These are phyloP conservation scores for Odocoileus virginianus DNA, from an alignment of 2,113 vertebrate species.

Conservation along the genomic window DNA sequence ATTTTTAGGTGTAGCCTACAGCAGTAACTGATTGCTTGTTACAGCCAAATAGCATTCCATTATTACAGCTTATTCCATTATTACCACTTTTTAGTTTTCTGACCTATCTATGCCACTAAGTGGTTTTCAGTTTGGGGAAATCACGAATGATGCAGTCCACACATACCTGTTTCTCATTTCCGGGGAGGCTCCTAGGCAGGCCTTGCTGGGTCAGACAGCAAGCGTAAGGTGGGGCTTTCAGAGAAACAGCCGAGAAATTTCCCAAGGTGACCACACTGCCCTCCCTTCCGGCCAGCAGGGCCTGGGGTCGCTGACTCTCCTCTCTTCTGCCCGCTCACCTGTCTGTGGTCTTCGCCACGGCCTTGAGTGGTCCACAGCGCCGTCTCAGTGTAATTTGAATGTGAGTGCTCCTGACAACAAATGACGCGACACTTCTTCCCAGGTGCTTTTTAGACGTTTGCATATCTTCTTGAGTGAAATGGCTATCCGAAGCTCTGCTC, in stretches of 20 bases:
- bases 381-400: background rate
- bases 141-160: background rate
- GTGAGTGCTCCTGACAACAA: background rate
- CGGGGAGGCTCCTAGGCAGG: background rate
- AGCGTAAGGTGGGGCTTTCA: background rate
- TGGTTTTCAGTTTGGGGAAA: background rate
- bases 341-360: background rate
- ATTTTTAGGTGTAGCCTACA: background rate
- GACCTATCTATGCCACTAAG: background rate
- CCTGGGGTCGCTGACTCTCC: background rate
- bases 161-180: background rate
- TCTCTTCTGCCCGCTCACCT: background rate
- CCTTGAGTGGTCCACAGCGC: background rate
- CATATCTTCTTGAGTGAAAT: background rate
- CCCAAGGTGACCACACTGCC: background rate
- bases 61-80: background rate
- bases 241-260: background rate
- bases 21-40: background rate
- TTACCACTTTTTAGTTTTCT: background rate
- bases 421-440: background rate
- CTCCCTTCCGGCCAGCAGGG: background rate
- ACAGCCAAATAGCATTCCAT: background rate
- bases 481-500: background rate
- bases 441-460: fast-evolving
- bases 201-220: background rate